Evolutionary conservation across 1,140 invertebrate species (phyloP), one percentile per base, ranked within the genome.

Genomic region (Nylanderia fulva): DNA sequence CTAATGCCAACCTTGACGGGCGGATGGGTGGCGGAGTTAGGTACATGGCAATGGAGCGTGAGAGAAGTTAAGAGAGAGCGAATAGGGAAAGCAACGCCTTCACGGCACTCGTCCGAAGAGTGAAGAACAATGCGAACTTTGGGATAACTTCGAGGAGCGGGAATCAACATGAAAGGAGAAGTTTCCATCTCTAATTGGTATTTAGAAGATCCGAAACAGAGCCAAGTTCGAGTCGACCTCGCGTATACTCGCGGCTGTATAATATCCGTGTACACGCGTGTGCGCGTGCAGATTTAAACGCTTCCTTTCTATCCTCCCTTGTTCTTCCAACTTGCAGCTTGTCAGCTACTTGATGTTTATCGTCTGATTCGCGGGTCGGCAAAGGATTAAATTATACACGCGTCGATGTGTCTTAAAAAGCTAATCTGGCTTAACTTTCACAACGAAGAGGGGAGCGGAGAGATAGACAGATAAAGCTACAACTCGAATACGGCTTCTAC

Each of bases 81-180:
- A 82, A 82, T 74, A 88, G 84, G 36, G 45, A 58, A 56, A 80
- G 76, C 77, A 56, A 71, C 64, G 77, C 54, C 77, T 52, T 84
- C 66, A 18, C 42, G 68, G 54, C 64, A 9, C 52, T 68, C 27
- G 64, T 71, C 69, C 77, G 66, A 84, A 91, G 91, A 92, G 90
- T 91, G 84, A 90, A 86, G 92, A 94, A 94, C 93, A 94, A 94
- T 94, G 92, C 92, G 86, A 94, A 94, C 93, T 94, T 92, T 85
- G 92, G 90, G 93, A 94, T 94, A 94, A 94, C 93, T 94, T 90
- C 80, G 84, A 66, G 72, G 85, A 91, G 85, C 84, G 87, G 91
- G 91, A 94, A 94, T 94, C 93, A 93, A 94, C 93, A 94, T 94
- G 93, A 94, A 94, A 94, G 93, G 91, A 89, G 91, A 94, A 94